Evolutionary conservation across 2,797 vertebrate species (phyloP), one percentile per base, ranked within the genome.

Genomic region (Chaetodon trifasciatus): DNA sequence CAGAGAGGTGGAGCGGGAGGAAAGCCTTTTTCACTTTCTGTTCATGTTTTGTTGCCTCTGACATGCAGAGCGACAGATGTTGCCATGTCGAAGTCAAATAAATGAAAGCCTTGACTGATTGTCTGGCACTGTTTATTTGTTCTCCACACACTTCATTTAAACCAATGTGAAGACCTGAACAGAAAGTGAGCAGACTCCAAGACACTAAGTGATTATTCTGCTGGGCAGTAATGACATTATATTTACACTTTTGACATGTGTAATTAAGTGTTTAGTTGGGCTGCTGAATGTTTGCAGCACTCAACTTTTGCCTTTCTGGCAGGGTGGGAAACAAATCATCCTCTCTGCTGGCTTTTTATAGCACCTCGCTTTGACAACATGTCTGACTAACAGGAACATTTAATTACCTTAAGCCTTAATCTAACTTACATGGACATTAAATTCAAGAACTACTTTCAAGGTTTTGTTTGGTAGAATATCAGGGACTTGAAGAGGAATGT

Each of bases 1-100:
- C 42, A 57, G 42, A 69, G 60, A 70, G 67, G 79, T 16, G 70
- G 74, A 71, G 52, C 15, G 13, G 39, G 13, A 62, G 56, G n/a
- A 62, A 23, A 62, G 19, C 7, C 1, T 47, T 56, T 65, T 70
- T 47, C 55, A 23, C 60, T 46, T 47, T 64, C 21, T 60, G 19
- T 49, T 55, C 32, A 0, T 53, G n/a, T 63, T 74, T 78, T 75
- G 56, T 52, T 68, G 32, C 49, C 47, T 62, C 46, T 52, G 70
- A 70, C 46, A 15, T 67, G 57, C 69, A 24, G 57, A 63, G 32
- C 13, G 8, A 8, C 23, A 16, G 12, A 19, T 39, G 53, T 50
- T 55, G 17, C 7, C 1, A 19, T 1, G 1, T 42, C 23, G 6
- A 4, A 11, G 21, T 58, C 3, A 35, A 21, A 60, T 52, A 10